Base-by-base conservation (phyloP, 2,797 vertebrate species). In the Rhabdomys pumilio region DNA sequence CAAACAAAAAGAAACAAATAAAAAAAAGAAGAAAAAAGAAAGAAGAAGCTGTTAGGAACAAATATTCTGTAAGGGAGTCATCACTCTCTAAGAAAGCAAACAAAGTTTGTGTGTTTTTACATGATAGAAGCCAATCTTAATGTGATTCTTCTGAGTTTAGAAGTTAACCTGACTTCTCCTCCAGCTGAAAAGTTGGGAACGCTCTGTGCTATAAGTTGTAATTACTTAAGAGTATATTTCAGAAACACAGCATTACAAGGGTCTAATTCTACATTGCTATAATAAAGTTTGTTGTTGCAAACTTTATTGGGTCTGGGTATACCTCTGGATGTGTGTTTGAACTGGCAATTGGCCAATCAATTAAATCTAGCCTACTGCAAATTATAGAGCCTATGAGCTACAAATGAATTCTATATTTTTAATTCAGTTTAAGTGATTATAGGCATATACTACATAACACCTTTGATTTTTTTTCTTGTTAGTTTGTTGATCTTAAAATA, bases 181-280 rank as follows among this genome's bases (percentile, higher is more conserved):
- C 61, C 76, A 67, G 61, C 10, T 72, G 93, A 50, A 94, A 96
- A 97, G 38, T 65, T 90, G 5, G 90, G 91, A 92, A 79, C 41
- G 90, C 79, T 69, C 82, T 55, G 65, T 88, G 38, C 31, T 96
- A 12, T 80, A 73, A 44, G 19, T 41, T 59, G 34, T 97, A 38
- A 47, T 53, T 94, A 67, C 38, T 84, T 93, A 87, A 81, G 38
- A 14, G 82, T 90, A 38, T 63, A 67, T 91, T 84, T 93, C 53
- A 94, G 80, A 96, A 93, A 86, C 12, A 1, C 8, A 91, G n/a
- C 83, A 91, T 67, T 50, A 38, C 44, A 90, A 87, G 90, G n/a
- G 41, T 88, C 76, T 97, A 53, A n/a, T 41, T 89, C 75, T 69
- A 38, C 41, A 83, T 24, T 82, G 72, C 20, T 31, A n/a, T 0